Evolutionary conservation across 2,113 vertebrate genomes (phyloP), one percentile per base, ranked within the genome.

Genomic region (Halichoeres trimaculatus): DNA sequence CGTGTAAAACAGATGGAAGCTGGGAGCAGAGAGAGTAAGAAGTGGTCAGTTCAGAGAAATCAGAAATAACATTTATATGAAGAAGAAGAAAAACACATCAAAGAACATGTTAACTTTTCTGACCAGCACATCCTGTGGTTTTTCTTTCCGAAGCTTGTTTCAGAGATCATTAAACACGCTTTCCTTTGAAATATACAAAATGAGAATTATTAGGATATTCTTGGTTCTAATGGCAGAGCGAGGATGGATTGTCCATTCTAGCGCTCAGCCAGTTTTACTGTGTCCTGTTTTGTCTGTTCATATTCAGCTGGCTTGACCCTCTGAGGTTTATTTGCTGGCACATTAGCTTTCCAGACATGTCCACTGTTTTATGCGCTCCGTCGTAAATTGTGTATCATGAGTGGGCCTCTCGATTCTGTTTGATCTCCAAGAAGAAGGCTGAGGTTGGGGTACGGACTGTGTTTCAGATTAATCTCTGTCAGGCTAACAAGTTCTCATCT

Each of bases 161-260:
- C 72, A 88, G 34, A 38, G 74, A 67, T 76, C 80, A 87, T 88
- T 83, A 84, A 86, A 70, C 30, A 16, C 60, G 54, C 52, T 91
- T 86, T 78, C 81, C 72, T 84, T 83, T 81, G 65, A 84, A 90
- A 90, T 78, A 76, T 70, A 74, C 68, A 54, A 77, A 72, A 84
- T 82, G 67, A 78, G 86, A 70, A 26, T 6, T 77, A 83, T 86
- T 80, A 72, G 70, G 53, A 26, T 79, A 83, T 87, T 86, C 62
- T 84, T 70, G 69, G 65, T 75, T 77, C 67, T 66, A 77, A 83
- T 76, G 64, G 61, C 61, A 61, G 61, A 76, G 38, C 30, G 58
- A 72, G 81, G 62, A 81, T 12, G 70, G 75, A 70, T 78, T 78
- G 82, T 84, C 48, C 63, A 11, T 86, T 84, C 79, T 61, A 41